Evolutionary conservation across 2,113 vertebrate genomes (phyloP), one percentile per base, ranked within the genome.

Genomic region (Scophthalmus maximus): DNA sequence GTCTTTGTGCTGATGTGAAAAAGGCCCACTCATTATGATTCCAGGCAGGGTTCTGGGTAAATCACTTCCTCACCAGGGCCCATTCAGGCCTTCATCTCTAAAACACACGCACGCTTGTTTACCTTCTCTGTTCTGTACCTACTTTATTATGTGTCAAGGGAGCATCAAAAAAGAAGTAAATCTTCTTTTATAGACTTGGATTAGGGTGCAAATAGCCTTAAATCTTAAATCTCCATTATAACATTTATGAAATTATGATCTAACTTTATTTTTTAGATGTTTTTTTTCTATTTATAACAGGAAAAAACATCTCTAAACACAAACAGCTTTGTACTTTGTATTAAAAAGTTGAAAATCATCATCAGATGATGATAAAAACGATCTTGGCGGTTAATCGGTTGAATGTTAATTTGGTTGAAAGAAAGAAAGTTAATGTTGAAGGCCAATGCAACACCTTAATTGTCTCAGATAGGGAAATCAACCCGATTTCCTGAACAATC

Each of bases 1-100:
- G 85, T 68, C 80, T 90, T 91, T 90, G 90, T 90, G 68, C 70
- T 55, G 34, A 49, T 68, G 50, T 86, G 80, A 90, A 90, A 91
- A 88, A 80, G 79, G 20, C 68, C 22, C n/a, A 44, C 81, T 93
- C 80, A 92, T 93, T 94, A 83, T 89, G 78, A 94, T 93, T 93
- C 93, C 26, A 70, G 73, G 81, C 89, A 93, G 88, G 74, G 36
- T 80, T n/a, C 72, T 55, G 64, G 65, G 76, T 85, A 87, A 89
- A 90, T 84, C 84, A 85, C 87, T 79, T 85, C 68, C 73, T 85
- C 50, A 70, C 74, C 68, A 25, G 25, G 51, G 50, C 73, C 79
- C 70, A 71, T 88, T 86, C 68, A 81, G 50, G 38, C 71, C 78
- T 82, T 77, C 72, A 67, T 75, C 64, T 68, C 59, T 17, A 68